Base-by-base conservation (phyloP, 2,888 invertebrate species). In the Crematogaster levior region DNA sequence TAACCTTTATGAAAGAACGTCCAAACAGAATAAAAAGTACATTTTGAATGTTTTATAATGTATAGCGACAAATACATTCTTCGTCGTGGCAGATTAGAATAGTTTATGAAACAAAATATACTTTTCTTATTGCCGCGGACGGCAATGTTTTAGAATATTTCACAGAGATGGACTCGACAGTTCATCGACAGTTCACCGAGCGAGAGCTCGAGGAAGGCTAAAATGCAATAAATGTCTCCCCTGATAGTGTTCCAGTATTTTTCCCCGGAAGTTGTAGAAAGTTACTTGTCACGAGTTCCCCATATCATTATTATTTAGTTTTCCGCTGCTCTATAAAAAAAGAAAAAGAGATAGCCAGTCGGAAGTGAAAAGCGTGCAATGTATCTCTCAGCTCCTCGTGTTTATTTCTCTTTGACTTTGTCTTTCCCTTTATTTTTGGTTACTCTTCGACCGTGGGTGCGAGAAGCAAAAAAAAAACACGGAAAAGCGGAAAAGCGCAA, bases 231-330 rank as follows among this genome's bases (percentile, higher is more conserved):
- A 83, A 51, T 80, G 40, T 65, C 77, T 63, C 60, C 24, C 61
- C 63, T 60, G 53, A 75, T 75, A 40, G 40, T 30, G 43, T 74
- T 68, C 75, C 72, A 40, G 60, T 81, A 37, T 46, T 82, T 86
- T 82, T 85, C 18, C 51, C 46, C 24, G 60, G 24, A 61, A 83
- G 61, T 80, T 84, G 63, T 74, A 80, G 66, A 87, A 88, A 87
- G 83, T 89, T 84, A 68, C 66, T 79, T 82, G 82, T 77, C 86
- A 77, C 68, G 66, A 82, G 84, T 84, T 61, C 70, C 58, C 77
- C 84, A 87, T 85, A 88, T 88, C 89, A 88, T 87, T 88, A 88
- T 88, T 88, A 88, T 88, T 88, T 88, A 88, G 86, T 84, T 83
- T n/a, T 40, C 34, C 10, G 40, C 43, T 24, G 1, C 40, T 30